A percentile compares a stretch with the other conserved stretches of the same genome.
Evolutionary conservation across 2,113 vertebrate species (phyloP).

Genomic region (Genyomyrus donnyi): DNA sequence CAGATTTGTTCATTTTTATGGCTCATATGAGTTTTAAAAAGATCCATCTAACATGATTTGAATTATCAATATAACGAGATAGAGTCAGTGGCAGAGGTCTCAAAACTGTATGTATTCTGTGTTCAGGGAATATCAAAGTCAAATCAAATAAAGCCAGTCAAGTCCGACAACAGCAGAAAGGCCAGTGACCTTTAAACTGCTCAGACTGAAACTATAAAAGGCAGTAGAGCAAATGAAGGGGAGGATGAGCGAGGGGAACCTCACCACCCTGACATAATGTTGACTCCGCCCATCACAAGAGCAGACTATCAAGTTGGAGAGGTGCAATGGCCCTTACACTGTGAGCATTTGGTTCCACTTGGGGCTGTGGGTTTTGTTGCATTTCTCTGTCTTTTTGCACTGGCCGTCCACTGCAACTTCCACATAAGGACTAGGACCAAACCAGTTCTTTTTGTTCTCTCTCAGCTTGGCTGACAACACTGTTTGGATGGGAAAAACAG

Average conservation of each 20-base stretch:
- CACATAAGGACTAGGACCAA: conserved; percentile 94
- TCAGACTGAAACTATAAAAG: conserved; percentile 30
- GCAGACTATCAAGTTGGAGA: background rate
- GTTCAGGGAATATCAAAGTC: background rate
- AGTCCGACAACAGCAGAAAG: background rate
- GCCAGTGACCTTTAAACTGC: conserved; percentile 30
- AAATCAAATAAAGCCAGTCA: background rate
- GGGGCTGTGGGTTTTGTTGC: conserved; percentile 89
- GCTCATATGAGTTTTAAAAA: background rate
- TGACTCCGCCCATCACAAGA: background rate
- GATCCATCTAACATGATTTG: background rate
- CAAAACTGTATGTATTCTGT: background rate
- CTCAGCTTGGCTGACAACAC: conserved; percentile 95
- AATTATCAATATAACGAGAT: background rate
- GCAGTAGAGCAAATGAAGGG: conserved; percentile 35
- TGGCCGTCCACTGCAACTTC: conserved; percentile 92
- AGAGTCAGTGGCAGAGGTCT: background rate
- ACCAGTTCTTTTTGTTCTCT: conserved; percentile 97
- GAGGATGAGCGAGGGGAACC: background rate
- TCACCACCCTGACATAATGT: background rate
- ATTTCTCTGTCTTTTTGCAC: conserved; percentile 96
- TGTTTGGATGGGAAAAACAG: conserved; percentile 41
- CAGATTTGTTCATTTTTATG: background rate
- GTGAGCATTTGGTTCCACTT: conserved; percentile 97
- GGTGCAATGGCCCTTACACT: conserved; percentile 68